Evolutionary conservation across 2,113 vertebrate species (phyloP), one percentile per base, ranked within the genome.

Genomic region (Melanerpes formicivorus): DNA sequence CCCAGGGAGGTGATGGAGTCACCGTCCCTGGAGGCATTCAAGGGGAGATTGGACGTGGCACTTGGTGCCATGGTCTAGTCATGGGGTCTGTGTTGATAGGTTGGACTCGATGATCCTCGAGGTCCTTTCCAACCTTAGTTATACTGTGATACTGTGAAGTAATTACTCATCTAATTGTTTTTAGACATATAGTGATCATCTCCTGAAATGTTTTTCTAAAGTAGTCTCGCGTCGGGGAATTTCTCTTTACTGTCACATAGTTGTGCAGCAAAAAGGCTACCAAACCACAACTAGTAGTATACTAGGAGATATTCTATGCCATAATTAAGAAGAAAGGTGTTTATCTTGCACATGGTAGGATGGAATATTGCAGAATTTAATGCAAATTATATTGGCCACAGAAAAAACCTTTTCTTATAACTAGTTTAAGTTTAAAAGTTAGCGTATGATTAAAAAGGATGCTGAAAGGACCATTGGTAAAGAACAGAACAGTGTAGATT

Each of bases 381-480:
- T 0, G 0, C 15, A 91, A 67, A 71, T 30, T 0, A 46, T 3
- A 32, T 29, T 21, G 18, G 6, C 52, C 27, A 58, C 76, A 90
- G 76, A 18, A 54, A 77, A 21, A 18, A 10, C 40, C 40, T 69
- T 69, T 80, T 55, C 54, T 37, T 71, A 44, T 29, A 62, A 44
- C 5, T 29, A 65, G 11, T 8, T 58, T 19, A 63, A 52, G 6
- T 44, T 66, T 32, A 50, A 40, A 83, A 93, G 52, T 50, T 67
- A 81, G 14, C 23, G 54, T 25, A 50, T 23, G 11, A 62, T 56
- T 58, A 18, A 55, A 44, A 88, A 59, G 32, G n/a, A 37, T 1
- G 1, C 5, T 52, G 42, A 69, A 76, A 86, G 14, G 18, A 84
- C 6, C 3, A 26, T 7, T 26, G 10, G 17, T 27, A n/a, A 23